Evolutionary conservation across 2,113 vertebrate genomes (phyloP).

Genomic region (Raja brachyura): DNA sequence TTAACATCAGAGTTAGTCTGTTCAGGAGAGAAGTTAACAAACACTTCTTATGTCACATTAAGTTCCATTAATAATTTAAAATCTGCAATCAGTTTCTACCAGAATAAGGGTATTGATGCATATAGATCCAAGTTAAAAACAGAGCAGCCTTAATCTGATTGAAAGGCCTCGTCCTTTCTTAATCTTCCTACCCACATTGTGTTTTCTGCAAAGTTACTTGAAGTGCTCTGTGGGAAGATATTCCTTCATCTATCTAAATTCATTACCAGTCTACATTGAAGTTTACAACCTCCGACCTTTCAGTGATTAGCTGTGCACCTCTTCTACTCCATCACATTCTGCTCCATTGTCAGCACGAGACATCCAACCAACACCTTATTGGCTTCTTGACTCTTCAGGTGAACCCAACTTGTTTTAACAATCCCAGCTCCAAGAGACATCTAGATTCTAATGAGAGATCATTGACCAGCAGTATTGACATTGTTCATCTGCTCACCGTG

Average conservation of each 20-base stretch:
- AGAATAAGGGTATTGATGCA: neutral
- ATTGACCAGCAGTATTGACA: too few relatives aligned
- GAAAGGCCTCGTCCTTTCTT: neutral
- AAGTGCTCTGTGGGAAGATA: neutral
- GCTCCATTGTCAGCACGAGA: too few relatives aligned
- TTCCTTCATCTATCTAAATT: neutral
- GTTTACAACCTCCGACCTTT: neutral
- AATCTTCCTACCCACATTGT: neutral
- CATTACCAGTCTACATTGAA: neutral
- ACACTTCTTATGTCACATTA: neutral
- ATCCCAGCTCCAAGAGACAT: neutral
- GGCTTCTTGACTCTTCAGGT: neutral
- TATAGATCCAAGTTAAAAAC: neutral
- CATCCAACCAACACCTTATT: neutral
- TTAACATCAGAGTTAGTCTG: neutral
- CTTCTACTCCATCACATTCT: neutral
- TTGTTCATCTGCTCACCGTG: too few relatives aligned
- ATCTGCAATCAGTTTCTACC: neutral
- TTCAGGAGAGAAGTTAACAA: neutral
- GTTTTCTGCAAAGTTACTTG: neutral
- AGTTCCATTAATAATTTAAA: neutral
- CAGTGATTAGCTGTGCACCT: neutral
- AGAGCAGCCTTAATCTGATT: neutral
- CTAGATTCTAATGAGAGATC: neutral
- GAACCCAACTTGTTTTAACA: neutral